phyloP scores from a whole-genome alignment of 2,888 invertebrate genomes.

The Coelogynopora nodosa region DNA sequence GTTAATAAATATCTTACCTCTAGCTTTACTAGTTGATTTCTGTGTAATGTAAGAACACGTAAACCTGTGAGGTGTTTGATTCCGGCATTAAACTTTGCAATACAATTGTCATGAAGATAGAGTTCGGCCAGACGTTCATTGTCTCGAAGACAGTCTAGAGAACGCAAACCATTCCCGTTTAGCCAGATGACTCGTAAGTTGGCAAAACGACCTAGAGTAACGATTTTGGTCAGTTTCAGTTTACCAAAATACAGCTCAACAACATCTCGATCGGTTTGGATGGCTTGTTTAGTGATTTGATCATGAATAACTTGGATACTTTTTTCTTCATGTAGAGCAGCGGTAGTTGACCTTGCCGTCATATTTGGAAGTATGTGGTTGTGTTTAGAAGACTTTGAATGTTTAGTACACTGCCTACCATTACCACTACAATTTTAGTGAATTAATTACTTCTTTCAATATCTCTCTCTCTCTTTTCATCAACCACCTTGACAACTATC shows the following conservation, averaged over 20 bases:
- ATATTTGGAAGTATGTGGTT: too few relatives aligned
- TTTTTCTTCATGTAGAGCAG: not conserved
- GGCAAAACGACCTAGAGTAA: not conserved
- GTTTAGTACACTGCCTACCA: not conserved
- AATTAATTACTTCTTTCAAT: too few relatives aligned
- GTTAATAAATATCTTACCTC: not conserved
- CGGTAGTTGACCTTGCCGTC: not conserved
- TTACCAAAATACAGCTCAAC: not conserved
- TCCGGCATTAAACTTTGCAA: not conserved
- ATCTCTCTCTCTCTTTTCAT: not conserved
- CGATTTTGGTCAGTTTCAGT: not conserved
- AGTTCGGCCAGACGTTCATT: not conserved
- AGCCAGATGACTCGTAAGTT: not conserved
- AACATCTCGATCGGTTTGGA: not conserved
- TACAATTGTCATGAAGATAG: not conserved
- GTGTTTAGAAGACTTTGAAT: too few relatives aligned
- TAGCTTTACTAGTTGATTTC: not conserved
- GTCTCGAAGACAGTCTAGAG: not conserved
- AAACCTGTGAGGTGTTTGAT: not conserved
- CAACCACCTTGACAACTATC: not conserved
- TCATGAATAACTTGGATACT: not conserved
- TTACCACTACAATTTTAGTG: not conserved
- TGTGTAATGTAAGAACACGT: not conserved
- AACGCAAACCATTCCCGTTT: not conserved
- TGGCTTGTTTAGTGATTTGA: not conserved